Evolutionary conservation across 1,140 invertebrate species (phyloP).

Genomic region (Lepidurus apus): DNA sequence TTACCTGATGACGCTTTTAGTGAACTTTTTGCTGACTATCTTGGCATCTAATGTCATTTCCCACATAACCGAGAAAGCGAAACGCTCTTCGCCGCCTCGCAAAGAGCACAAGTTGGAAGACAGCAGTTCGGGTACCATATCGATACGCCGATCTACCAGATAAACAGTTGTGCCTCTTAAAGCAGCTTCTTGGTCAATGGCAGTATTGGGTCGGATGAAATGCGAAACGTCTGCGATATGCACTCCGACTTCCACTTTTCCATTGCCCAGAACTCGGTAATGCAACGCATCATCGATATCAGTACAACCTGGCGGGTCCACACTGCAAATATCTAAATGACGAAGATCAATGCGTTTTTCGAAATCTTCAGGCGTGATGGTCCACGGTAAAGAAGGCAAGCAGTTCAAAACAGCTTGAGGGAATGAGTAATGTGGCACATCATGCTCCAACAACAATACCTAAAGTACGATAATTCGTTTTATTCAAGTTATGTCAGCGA

Average conservation of each 20-base stretch:
- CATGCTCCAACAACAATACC: constrained; percentile 86
- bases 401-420: constrained; percentile 89
- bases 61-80: constrained; percentile 93
- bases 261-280: constrained; percentile 67
- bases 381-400: constrained; percentile 85
- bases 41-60: constrained; percentile 79
- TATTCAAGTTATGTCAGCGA: background rate
- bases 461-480: background rate
- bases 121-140: constrained; percentile 84
- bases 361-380: constrained; percentile 66
- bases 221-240: constrained; percentile 94
- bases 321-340: constrained; percentile 83
- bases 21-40: constrained; percentile 73
- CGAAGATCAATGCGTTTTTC: constrained; percentile 74
- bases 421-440: constrained; percentile 92
- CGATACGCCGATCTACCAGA: constrained; percentile 78
- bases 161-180: constrained; percentile 82
- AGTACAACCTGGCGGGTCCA: constrained; percentile 97
- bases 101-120: constrained; percentile 91
- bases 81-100: constrained; percentile 70
- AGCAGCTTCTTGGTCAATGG: constrained; percentile 81
- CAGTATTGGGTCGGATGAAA: constrained; percentile 82
- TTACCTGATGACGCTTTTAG: constrained; percentile 82
- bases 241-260: constrained; percentile 79
- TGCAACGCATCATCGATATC: constrained; percentile 99